Base-by-base conservation (phyloP, 2,888 invertebrate genomes). In the Lasius platythorax region DNA sequence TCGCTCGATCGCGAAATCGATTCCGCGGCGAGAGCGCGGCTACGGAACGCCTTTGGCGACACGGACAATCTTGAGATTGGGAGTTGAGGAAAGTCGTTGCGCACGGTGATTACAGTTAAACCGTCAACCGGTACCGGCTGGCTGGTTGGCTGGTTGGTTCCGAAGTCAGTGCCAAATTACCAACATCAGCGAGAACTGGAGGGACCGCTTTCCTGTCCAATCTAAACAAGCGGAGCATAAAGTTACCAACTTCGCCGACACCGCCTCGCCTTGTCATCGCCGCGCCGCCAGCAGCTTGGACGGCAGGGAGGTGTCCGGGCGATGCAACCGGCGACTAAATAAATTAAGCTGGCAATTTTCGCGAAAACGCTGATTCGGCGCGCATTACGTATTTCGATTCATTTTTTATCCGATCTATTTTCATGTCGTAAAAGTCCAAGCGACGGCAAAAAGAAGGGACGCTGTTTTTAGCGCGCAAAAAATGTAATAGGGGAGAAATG, bases 151-250 rank as follows among this genome's bases (percentile, higher is more conserved):
- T 90, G 90, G 63, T 84, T 83, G 85, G 87, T 87, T 84, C 79
- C 84, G 75, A 87, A 88, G 85, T 85, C 87, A 89, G 86, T 92
- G 92, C 93, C 91, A 93, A 93, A 93, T 93, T 93, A 92, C 91
- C 91, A 93, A 93, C 93, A 92, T 91, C 90, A 91, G 88, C 88
- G 91, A 87, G 88, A 89, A 91, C 86, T 86, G 76, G 58, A 82
- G 70, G 88, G 85, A 91, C 88, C 88, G 92, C 91, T 92, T 88
- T 92, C 92, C 93, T 90, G 92, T 87, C 92, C 91, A 92, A 93
- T 92, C 92, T 91, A 94, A 93, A 93, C 93, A 93, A 93, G 91
- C 92, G 88, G 85, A 91, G 92, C 93, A 92, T 92, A 91, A 93
- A 94, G 93, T 92, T 93, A 92, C 89, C 90, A 93, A 93, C 93